These are phyloP conservation scores for Crocallis elinguaria DNA, from an alignment of 2,888 invertebrate genomes.

Conservation along the genomic window DNA sequence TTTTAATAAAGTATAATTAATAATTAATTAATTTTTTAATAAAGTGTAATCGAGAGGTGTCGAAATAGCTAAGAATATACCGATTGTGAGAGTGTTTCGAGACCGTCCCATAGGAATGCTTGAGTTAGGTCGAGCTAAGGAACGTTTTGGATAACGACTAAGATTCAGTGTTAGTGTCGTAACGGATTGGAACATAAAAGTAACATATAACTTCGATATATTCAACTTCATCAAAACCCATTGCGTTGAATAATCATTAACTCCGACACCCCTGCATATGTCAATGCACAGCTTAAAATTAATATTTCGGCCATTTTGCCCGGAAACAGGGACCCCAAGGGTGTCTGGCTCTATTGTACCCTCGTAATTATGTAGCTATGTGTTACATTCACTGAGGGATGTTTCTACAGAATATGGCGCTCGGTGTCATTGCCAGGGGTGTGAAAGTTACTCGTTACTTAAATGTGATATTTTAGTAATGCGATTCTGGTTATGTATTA, in stretches of 20 bases:
- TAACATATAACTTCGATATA: background rate
- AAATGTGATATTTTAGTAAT: conserved; percentile 63
- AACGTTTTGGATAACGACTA: too few relatives aligned
- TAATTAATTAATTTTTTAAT: too few relatives aligned
- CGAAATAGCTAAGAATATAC: too few relatives aligned
- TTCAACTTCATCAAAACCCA: conserved; percentile 9
- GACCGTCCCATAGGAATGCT: too few relatives aligned
- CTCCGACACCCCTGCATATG: conserved; percentile 31
- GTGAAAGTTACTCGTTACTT: conserved; percentile 52
- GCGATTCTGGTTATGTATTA: conserved; percentile 48
- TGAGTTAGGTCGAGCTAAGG: too few relatives aligned
- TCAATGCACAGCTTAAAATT: conserved; percentile 27
- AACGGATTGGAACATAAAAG: too few relatives aligned
- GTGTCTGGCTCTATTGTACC: conserved; percentile 53
- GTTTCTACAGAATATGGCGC: conserved; percentile 35
- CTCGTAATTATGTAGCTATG: conserved; percentile 62
- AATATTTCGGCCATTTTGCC: conserved; percentile 40
- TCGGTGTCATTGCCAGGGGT: conserved; percentile 44
- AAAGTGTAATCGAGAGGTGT: too few relatives aligned
- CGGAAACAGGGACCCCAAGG: conserved; percentile 45
- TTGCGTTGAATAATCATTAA: conserved; percentile 16
- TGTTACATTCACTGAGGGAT: conserved; percentile 38
- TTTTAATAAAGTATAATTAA: too few relatives aligned
- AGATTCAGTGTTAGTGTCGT: too few relatives aligned
- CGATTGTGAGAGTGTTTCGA: too few relatives aligned